Evolutionary conservation across 2,113 vertebrate genomes (phyloP).

Genomic region (Prietella phreatophila): DNA sequence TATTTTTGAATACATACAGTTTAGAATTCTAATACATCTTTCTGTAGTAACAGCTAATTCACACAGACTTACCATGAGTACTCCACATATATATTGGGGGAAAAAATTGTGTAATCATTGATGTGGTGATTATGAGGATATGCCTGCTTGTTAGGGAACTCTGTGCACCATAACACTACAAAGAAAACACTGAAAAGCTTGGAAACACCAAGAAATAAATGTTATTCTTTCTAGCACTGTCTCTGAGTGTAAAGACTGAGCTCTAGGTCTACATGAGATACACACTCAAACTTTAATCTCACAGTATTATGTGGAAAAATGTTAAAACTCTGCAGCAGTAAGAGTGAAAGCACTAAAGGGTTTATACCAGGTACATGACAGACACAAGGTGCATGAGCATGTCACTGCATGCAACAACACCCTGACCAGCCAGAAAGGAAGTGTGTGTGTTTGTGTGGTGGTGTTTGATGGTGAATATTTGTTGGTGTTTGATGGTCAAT

Average conservation of each 20-base stretch:
- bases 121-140: not conserved
- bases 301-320: not conserved
- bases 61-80: not conserved
- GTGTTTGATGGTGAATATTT: no score
- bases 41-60: not conserved
- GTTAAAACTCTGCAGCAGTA: not conserved
- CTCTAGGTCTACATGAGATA: not conserved
- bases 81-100: not conserved
- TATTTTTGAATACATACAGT: not conserved
- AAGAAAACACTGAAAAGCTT: not conserved
- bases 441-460: not conserved
- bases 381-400: not conserved
- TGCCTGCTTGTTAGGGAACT: not conserved
- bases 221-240: not conserved
- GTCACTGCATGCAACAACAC: constrained; percentile 20
- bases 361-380: constrained; percentile 8
- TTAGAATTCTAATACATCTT: not conserved
- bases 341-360: not conserved
- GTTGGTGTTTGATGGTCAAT: no score
- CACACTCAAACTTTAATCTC: not conserved
- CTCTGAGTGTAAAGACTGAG: not conserved
- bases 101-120: no score
- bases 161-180: not conserved
- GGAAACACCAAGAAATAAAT: not conserved
- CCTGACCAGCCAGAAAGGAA: constrained; percentile 10